phyloP scores from a whole-genome alignment of 1,140 invertebrate species.

The Brachystomella parvula region DNA sequence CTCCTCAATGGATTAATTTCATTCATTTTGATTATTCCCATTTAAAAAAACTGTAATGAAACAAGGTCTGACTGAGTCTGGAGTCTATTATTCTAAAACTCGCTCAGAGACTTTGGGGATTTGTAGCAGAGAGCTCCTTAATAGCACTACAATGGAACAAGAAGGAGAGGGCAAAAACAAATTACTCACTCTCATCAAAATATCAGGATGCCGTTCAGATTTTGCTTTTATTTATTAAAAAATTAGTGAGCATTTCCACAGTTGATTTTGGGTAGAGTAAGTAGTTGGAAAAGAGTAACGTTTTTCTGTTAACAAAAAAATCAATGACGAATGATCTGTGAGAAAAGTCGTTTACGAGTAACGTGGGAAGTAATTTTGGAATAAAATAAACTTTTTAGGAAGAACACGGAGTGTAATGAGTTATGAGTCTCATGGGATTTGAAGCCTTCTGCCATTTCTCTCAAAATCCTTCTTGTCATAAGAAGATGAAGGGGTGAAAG shows the following conservation, averaged over 20 bases:
- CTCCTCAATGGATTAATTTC: slow-evolving; percentile 5
- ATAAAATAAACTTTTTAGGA: slow-evolving; percentile 1
- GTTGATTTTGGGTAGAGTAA: not conserved
- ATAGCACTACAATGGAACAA: not conserved
- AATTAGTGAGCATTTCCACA: not conserved
- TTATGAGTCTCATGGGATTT: not conserved
- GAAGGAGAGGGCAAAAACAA: too few species aligned
- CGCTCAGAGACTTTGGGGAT: not conserved
- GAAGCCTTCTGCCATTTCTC: not conserved
- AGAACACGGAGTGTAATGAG: not conserved
- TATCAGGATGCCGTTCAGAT: too few species aligned
- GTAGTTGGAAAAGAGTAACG: not conserved
- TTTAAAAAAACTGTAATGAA: not conserved
- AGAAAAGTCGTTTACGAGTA: not conserved
- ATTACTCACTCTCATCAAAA: too few species aligned
- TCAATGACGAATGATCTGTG: not conserved
- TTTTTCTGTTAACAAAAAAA: not conserved
- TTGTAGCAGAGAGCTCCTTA: not conserved
- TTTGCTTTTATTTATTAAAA: not conserved
- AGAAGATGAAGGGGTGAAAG: too few species aligned
- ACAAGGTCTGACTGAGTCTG: not conserved
- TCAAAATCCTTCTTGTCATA: not conserved
- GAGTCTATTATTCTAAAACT: not conserved
- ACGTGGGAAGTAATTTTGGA: not conserved
- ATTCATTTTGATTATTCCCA: not conserved